Evolutionary conservation across 2,888 invertebrate genomes (phyloP).

Genomic region (Antitype chi): DNA sequence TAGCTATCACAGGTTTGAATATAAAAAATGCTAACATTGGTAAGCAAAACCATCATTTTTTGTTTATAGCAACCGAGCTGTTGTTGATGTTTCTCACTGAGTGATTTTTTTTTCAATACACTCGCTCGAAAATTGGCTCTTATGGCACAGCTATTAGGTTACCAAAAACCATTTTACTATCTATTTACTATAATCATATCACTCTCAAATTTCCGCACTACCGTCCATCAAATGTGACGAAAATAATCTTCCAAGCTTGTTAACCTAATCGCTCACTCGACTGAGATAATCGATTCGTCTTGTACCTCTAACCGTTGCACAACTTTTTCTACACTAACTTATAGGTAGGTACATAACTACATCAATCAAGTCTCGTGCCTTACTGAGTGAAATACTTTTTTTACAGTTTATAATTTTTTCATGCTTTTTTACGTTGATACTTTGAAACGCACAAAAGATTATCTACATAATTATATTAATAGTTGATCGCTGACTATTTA

Average conservation of each 20-base stretch:
- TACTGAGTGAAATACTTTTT: not conserved
- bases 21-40: too few relatives aligned
- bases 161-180: slow-evolving; percentile 8
- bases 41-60: too few relatives aligned
- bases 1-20: too few relatives aligned
- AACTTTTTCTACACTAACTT: slow-evolving; percentile 50
- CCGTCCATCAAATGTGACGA: slow-evolving; percentile 42
- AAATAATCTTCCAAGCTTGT: slow-evolving; percentile 44
- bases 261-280: slow-evolving; percentile 63
- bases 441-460: too few relatives aligned
- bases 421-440: too few relatives aligned
- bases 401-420: too few relatives aligned
- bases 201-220: slow-evolving; percentile 16
- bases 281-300: slow-evolving; percentile 62
- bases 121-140: not conserved
- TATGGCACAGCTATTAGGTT: not conserved
- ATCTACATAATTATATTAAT: too few relatives aligned
- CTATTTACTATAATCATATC: slow-evolving; percentile 21
- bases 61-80: too few relatives aligned
- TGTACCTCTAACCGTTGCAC: slow-evolving; percentile 33
- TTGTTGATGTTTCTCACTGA: not conserved
- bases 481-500: not conserved
- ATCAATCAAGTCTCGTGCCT: slow-evolving; percentile 45
- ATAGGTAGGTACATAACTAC: slow-evolving; percentile 1
- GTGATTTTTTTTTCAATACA: not conserved